A percentile compares a stretch with the other conserved stretches of the same genome.
phyloP scores from a whole-genome alignment of 2,113 vertebrate genomes.

The Trochalopteron elliotii region DNA sequence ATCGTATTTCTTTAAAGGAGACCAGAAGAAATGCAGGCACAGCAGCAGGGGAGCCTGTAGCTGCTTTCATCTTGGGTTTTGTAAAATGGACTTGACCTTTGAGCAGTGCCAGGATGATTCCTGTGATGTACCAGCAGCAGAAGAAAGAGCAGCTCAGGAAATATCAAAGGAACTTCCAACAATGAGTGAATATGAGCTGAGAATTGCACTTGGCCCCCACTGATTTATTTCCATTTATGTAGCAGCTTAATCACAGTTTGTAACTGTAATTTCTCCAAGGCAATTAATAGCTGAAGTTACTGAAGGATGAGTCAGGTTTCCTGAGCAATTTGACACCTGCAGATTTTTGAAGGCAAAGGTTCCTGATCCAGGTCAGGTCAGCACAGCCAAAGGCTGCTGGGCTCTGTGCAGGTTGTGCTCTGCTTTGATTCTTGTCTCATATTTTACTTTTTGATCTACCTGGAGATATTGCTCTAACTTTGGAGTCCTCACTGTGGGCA shows the following conservation, averaged over 20 bases:
- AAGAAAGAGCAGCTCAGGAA: background rate
- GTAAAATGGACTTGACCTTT: constrained; percentile 17
- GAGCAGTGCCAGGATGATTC: background rate
- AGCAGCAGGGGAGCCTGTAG: background rate
- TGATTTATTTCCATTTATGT: background rate
- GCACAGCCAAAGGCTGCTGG: background rate
- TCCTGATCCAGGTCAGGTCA: background rate
- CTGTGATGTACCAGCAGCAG: background rate
- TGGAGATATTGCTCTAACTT: background rate
- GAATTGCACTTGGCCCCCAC: background rate
- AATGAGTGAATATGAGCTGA: background rate
- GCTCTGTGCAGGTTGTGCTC: background rate
- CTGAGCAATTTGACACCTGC: background rate
- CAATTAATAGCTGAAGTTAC: background rate
- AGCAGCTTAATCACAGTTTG: background rate
- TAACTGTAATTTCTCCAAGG: background rate
- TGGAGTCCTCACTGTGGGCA: background rate
- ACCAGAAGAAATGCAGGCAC: background rate
- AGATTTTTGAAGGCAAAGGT: background rate
- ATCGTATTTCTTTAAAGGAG: background rate
- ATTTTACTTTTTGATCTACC: background rate
- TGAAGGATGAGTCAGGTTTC: background rate
- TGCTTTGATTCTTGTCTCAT: background rate
- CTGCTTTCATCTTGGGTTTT: background rate
- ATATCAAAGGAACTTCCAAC: background rate